These are phyloP conservation scores for Protaetia brevitarsis DNA, from an alignment of 1,140 invertebrate genomes.

Conservation along the genomic window DNA sequence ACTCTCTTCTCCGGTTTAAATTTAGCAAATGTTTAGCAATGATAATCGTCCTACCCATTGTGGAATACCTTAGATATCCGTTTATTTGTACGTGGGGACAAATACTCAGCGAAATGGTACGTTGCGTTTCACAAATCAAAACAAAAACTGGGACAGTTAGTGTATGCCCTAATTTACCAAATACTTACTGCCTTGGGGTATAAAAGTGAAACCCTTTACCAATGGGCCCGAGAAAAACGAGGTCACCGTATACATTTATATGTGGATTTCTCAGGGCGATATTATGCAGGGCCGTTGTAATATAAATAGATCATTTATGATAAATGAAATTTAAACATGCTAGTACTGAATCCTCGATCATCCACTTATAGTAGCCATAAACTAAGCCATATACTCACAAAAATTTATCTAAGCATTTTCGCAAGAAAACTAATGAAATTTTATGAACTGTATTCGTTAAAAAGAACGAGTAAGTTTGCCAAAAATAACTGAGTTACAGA, in stretches of 20 bases:
- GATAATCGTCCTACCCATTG: conserved; percentile 8
- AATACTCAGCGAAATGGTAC: not conserved
- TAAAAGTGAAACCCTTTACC: conserved; percentile 2
- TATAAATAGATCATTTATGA: not conserved
- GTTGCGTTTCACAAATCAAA: not conserved
- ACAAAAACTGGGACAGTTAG: conserved; percentile 8
- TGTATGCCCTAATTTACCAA: not conserved
- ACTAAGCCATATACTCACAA: not conserved
- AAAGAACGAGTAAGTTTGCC: no score
- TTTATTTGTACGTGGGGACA: not conserved
- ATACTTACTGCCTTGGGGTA: not conserved
- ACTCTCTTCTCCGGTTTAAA: conserved; percentile 8
- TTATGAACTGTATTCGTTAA: no score
- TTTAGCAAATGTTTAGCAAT: conserved; percentile 10
- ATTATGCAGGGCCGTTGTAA: not conserved
- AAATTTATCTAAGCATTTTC: no score
- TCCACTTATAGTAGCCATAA: no score
- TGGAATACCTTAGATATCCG: not conserved
- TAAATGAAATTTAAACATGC: not conserved
- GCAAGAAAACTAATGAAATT: no score
- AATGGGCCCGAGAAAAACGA: not conserved
- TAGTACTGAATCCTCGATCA: not conserved
- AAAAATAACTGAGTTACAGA: no score
- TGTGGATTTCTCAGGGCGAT: not conserved
- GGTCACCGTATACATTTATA: conserved; percentile 3